Conservation (phyloP, 1,140 invertebrate genomes). For the Leptinotarsa defecta region DNA sequence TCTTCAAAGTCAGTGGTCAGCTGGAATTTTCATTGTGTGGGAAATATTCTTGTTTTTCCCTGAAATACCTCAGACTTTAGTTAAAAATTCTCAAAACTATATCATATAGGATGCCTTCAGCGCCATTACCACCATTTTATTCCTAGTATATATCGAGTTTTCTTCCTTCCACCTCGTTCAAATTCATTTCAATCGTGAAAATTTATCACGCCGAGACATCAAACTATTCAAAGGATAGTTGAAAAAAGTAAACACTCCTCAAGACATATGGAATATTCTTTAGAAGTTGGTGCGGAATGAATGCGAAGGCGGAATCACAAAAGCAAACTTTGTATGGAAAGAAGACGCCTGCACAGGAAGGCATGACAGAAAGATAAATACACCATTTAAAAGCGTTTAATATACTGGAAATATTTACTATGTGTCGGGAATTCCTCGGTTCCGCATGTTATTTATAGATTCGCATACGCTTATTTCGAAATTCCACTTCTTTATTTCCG, state of each 20-base stretch:
- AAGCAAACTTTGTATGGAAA: conserved; percentile 42
- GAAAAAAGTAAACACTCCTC: neutral
- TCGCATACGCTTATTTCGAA: conserved; percentile 18
- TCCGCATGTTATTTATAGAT: conserved; percentile 35
- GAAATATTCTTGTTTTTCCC: too few relatives aligned
- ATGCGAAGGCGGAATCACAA: conserved; percentile 36
- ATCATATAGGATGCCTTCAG: too few relatives aligned
- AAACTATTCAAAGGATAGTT: conserved; percentile 6
- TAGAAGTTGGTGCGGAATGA: conserved; percentile 4
- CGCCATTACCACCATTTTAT: too few relatives aligned
- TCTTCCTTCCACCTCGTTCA: neutral
- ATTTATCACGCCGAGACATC: conserved; percentile 3
- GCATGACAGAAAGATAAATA: conserved; percentile 42
- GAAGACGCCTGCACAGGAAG: conserved; percentile 35
- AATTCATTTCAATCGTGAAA: neutral
- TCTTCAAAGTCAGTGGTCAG: too few relatives aligned
- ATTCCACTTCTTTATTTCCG: conserved; percentile 6
- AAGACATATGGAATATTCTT: conserved; percentile 15
- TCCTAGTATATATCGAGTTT: too few relatives aligned
- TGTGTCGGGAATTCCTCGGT: conserved; percentile 30
- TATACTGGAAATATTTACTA: conserved; percentile 38
- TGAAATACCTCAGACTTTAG: too few relatives aligned
- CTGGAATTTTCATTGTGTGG: too few relatives aligned
- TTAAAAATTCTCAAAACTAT: too few relatives aligned
- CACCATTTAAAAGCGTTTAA: conserved; percentile 39